Conservation (phyloP, 2,888 invertebrate species). For the Idaea biselata region DNA sequence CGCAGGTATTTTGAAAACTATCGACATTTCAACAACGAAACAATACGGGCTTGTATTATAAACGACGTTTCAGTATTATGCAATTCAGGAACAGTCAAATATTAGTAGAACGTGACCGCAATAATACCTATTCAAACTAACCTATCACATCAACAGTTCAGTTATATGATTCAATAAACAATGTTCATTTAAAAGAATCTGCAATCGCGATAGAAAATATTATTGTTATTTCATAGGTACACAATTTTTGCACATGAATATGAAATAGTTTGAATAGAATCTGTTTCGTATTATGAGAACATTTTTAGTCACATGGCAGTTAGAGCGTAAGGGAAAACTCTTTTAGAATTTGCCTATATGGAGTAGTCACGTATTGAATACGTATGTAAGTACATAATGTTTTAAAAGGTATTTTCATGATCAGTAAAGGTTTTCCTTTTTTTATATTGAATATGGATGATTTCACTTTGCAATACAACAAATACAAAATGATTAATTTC, state of each 20-base stretch:
- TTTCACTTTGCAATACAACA: not conserved
- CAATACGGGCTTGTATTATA: slow-evolving; percentile 30
- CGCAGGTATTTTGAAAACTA: not conserved
- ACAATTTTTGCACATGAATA: not conserved
- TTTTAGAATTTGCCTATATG: slow-evolving; percentile 1
- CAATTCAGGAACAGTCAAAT: slow-evolving; percentile 50
- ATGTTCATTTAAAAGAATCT: not conserved
- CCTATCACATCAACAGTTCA: slow-evolving; percentile 18
- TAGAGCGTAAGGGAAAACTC: not conserved
- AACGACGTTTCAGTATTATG: slow-evolving; percentile 40
- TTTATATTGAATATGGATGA: not conserved
- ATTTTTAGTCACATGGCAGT: not conserved
- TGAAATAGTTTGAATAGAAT: slow-evolving; percentile 4
- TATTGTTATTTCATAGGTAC: not conserved
- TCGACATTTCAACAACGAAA: not conserved
- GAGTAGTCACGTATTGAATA: slow-evolving; percentile 5
- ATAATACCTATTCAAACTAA: slow-evolving; percentile 37
- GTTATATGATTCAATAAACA: not conserved
- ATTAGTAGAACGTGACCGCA: slow-evolving; percentile 60
- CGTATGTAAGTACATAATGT: not conserved
- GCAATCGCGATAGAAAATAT: slow-evolving; percentile 5
- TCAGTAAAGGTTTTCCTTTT: not conserved
- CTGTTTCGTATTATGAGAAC: not conserved
- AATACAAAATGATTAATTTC: no score
- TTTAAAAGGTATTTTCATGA: not conserved